These are phyloP conservation scores for Bubalus kerabau DNA, from an alignment of 2,113 vertebrate species.

Conservation along the genomic window DNA sequence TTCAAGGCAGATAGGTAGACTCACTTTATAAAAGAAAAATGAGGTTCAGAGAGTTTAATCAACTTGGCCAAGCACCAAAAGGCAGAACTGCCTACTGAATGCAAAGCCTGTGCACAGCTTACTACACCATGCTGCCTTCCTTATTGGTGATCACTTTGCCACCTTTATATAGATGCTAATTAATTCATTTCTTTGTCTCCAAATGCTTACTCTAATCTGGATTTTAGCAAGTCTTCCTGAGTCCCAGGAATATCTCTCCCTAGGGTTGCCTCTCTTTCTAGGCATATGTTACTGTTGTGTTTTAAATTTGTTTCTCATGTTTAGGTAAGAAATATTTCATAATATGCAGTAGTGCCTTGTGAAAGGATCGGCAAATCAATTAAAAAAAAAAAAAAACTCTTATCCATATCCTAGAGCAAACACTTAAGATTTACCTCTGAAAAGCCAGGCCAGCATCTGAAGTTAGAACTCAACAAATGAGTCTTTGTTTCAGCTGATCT, in stretches of 20 bases:
- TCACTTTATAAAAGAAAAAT: neutral
- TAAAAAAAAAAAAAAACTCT: neutral
- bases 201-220: neutral
- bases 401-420: constrained; percentile 47
- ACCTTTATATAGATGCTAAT: neutral
- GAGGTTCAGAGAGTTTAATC: neutral
- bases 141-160: neutral
- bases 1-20: neutral
- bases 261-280: neutral
- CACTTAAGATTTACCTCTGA: constrained; percentile 33
- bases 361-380: neutral
- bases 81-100: neutral
- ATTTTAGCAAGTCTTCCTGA: neutral
- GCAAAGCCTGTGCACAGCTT: neutral
- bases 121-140: neutral
- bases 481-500: constrained; percentile 48
- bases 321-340: constrained; percentile 12
- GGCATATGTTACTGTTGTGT: neutral
- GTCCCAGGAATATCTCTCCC: neutral
- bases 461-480: constrained; percentile 33
- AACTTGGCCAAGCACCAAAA: neutral
- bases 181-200: neutral
- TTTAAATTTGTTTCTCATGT: constrained; percentile 1
- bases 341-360: neutral
- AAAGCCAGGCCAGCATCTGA: constrained; percentile 2